A percentile compares a stretch with the other conserved stretches of the same genome.
phyloP scores from a whole-genome alignment of 1,140 invertebrate species.

The Diorhabda sublineata region DNA sequence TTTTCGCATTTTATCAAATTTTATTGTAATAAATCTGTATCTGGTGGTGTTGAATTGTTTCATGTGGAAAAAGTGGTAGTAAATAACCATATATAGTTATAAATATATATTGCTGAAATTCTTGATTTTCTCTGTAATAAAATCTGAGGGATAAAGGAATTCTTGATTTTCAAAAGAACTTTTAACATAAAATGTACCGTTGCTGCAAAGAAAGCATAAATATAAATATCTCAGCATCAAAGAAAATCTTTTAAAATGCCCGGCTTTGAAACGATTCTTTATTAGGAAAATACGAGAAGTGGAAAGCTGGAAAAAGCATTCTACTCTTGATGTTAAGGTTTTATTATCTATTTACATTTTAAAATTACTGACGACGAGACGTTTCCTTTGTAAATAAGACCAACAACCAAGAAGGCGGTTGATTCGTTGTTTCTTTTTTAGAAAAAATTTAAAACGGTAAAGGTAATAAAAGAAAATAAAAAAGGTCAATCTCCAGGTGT shows the following conservation, averaged over 20 bases:
- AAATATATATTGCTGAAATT: too few relatives aligned
- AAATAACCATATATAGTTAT: too few relatives aligned
- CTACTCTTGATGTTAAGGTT: slow-evolving; percentile 19
- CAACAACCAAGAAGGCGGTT: background rate
- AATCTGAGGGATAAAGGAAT: background rate
- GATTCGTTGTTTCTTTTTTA: background rate
- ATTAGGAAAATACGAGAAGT: slow-evolving; percentile 31
- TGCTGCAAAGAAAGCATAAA: slow-evolving; percentile 18
- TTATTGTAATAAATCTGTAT: too few relatives aligned
- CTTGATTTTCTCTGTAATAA: background rate
- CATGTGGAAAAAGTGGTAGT: background rate
- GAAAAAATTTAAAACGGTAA: background rate
- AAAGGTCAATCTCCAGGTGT: too few relatives aligned
- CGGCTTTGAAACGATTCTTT: slow-evolving; percentile 28
- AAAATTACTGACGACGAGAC: slow-evolving; percentile 15
- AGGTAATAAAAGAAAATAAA: too few relatives aligned
- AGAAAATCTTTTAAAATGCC: slow-evolving; percentile 35
- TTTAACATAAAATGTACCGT: slow-evolving; percentile 11
- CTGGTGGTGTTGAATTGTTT: background rate
- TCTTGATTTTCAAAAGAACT: slow-evolving; percentile 10
- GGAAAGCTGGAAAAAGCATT: slow-evolving; percentile 33
- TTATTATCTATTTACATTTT: slow-evolving; percentile 22
- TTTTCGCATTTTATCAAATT: too few relatives aligned
- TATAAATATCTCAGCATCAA: slow-evolving; percentile 35
- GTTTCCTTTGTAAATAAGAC: slow-evolving; percentile 2